Conservation (phyloP, 2,113 vertebrate species). For the Recurvirostra avosetta region DNA sequence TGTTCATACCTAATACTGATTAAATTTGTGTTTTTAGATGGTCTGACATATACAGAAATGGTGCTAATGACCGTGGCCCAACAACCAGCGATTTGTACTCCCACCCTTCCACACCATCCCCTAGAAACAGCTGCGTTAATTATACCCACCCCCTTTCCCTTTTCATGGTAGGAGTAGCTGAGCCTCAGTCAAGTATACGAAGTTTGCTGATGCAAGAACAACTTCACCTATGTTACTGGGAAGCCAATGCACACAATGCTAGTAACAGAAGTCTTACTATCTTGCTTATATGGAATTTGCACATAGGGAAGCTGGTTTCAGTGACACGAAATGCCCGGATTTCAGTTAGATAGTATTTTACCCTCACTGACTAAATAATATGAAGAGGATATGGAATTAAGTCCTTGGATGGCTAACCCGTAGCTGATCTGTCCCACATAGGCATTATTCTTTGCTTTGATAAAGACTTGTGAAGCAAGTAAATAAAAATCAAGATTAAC, state of each 20-base stretch:
- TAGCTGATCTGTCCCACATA: not conserved
- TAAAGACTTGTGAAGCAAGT: not conserved
- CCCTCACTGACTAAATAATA: not conserved
- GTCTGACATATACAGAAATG: not conserved
- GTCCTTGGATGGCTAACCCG: not conserved
- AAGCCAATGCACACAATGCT: not conserved
- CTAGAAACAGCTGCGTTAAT: not conserved
- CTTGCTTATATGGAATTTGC: not conserved
- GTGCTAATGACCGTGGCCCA: not conserved
- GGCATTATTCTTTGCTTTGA: not conserved
- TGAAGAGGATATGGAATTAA: not conserved
- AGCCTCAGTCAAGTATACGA: not conserved
- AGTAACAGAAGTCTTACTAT: not conserved
- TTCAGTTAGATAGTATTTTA: not conserved
- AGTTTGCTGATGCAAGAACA: not conserved
- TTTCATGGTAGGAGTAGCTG: not conserved
- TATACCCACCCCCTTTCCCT: not conserved
- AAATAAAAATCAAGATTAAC: too few species aligned
- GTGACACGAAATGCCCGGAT: not conserved
- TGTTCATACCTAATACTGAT: accelerated
- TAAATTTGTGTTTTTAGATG: not conserved
- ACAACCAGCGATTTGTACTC: not conserved
- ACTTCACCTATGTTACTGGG: not conserved
- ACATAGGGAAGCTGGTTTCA: not conserved
- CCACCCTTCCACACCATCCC: not conserved